Base-by-base conservation (phyloP, 2,888 invertebrate genomes). In the Acanthosoma haemorrhoidale region DNA sequence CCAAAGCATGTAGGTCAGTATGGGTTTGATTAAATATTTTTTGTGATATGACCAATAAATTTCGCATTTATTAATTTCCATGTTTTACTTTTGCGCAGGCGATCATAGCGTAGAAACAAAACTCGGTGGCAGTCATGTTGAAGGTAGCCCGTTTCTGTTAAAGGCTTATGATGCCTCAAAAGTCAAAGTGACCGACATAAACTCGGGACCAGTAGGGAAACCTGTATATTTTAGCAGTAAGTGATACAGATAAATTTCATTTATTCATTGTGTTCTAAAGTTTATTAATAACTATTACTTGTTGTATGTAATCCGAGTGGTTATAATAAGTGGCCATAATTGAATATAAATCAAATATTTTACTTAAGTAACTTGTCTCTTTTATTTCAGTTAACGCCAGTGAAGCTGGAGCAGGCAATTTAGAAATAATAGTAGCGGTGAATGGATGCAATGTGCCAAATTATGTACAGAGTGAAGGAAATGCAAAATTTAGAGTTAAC, bases 381-480 rank as follows among this genome's bases (percentile, higher is more conserved):
- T 58, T 25, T 38, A 15, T 63, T 63, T 38, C 9, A 84, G 83
- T 85, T 76, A 85, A 85, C 78, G 85, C 85, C 6, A 83, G 83
- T 71, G 82, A 83, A 76, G 85, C 84, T 77, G 94, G 97, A 73
- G 96, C 96, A 61, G 97, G 97, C 25, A 97, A 97, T 81, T 84
- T 97, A 78, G 97, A 98, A 82, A 97, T 98, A 68, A 96, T 97
- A 72, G 96, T 98, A 0, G 95, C 96, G 0, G 96, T 96, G 2
- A 94, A 91, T 77, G 95, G 95, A 13, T 88, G 95, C 77, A 98
- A 98, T 81, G 96, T 98, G 15, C 97, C 97, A 9, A 98, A 98
- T 82, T 97, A 95, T 80, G 97, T 98, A 1, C 94, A 96, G 78
- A 93, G 95, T 51, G 96, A 97, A 83, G 96, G 96, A 41, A 96